phyloP scores from a whole-genome alignment of 1,140 invertebrate genomes.

The Parasteatoda tepidariorum region DNA sequence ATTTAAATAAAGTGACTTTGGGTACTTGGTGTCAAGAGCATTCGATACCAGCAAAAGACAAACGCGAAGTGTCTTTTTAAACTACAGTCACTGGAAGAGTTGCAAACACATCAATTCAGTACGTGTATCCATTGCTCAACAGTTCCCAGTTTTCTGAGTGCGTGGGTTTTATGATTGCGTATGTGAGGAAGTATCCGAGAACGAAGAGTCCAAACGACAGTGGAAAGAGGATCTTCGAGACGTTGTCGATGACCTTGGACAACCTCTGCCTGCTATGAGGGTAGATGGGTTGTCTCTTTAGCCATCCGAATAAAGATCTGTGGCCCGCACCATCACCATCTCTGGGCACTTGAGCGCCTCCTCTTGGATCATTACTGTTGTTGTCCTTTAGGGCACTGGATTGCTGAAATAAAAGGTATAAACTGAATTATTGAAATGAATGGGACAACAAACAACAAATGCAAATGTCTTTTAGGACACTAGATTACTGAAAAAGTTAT shows the following conservation, averaged over 20 bases:
- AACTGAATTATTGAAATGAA: too few species aligned
- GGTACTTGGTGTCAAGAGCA: too few species aligned
- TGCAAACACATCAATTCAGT: too few species aligned
- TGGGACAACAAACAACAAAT: too few species aligned
- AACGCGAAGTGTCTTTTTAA: too few species aligned
- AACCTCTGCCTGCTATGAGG: constrained; percentile 76
- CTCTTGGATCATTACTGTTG: constrained; percentile 41
- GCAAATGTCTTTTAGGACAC: too few species aligned
- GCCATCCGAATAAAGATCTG: constrained; percentile 62
- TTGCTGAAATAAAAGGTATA: too few species aligned
- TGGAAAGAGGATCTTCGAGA: constrained; percentile 91
- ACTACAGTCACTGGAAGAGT: too few species aligned
- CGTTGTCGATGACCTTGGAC: constrained; percentile 90
- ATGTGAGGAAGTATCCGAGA: constrained; percentile 93
- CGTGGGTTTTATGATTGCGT: constrained; percentile 67
- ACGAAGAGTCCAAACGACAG: constrained; percentile 91
- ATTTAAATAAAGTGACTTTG: too few species aligned
- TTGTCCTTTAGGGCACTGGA: constrained; percentile 43
- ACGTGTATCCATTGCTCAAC: constrained; percentile 39
- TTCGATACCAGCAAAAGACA: too few species aligned
- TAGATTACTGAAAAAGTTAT: too few species aligned
- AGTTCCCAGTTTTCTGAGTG: constrained; percentile 62
- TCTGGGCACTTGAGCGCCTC: neutral
- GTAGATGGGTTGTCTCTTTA: constrained; percentile 69
- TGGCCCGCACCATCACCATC: neutral